Base-by-base conservation (phyloP, 2,797 vertebrate genomes). In the Leucoraja ocellata region DNA sequence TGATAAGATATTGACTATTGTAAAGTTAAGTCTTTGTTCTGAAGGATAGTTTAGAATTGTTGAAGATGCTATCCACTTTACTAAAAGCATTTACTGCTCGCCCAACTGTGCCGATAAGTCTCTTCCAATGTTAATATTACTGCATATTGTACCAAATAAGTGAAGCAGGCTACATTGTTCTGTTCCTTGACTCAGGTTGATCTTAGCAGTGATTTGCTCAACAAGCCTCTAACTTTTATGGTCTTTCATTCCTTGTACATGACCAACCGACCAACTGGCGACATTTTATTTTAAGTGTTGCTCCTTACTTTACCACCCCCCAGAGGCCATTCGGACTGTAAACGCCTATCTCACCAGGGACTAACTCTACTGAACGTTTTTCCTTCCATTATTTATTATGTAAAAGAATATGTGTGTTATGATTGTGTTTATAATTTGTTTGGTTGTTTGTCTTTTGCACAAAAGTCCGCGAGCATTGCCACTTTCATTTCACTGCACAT, bases 1-100 rank as follows among this genome's bases (percentile, higher is more conserved):
- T 65, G 83, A 63, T 86, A 86, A 86, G 25, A 86, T 16, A 86
- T 32, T 65, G 83, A 14, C 83, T 86, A 86, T 65, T 86, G 83
- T 86, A 32, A 86, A 86, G 28, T 86, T 58, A 86, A 86, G n/a
- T 86, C 58, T 86, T 86, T 86, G 83, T 32, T 86, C 63, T 65
- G 32, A 86, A 58, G 83, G 28, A 86, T 65, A 86, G 83, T 32
- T 86, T 86, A 86, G 83, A 32, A 86, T 86, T 86, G 63, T 14
- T 86, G 58, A 86, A 86, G 83, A 86, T 86, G 58, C 83, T 86
- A 86, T 86, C 83, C 28, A 86, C 58, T 86, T 86, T 86, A 28
- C 58, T 86, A 86, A 86, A 86, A 86, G 83, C 83, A 86, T 7
- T 86, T 86, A 63, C 28, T 65, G 83, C 58, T 65, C 8, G 63